A percentile compares a stretch with the other conserved stretches of the same genome.
Conservation (phyloP, 2,888 invertebrate genomes). For the Parthenolecanium corni region DNA sequence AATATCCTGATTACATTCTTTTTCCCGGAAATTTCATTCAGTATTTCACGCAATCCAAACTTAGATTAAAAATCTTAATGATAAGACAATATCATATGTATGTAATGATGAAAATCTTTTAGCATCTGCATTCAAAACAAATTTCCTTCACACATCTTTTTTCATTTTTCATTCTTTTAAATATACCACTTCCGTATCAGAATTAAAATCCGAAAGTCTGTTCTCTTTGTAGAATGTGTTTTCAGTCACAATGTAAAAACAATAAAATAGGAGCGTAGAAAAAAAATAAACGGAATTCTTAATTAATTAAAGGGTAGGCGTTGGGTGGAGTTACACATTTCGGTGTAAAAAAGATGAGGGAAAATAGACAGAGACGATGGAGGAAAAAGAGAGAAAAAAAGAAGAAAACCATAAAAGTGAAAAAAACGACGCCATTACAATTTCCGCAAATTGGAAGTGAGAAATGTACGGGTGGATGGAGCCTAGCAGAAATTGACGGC, state of each 20-base stretch:
- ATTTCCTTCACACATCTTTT: not conserved
- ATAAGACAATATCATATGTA: too few species aligned
- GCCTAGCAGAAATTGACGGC: conserved; percentile 18
- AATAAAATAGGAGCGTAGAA: not conserved
- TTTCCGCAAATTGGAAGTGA: conserved; percentile 20
- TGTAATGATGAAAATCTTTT: too few species aligned
- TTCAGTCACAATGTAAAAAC: not conserved
- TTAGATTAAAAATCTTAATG: too few species aligned
- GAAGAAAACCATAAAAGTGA: not conserved
- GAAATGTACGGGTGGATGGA: conserved; percentile 22
- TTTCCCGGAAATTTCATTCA: too few species aligned
- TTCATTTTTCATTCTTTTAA: not conserved
- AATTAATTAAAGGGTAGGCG: not conserved
- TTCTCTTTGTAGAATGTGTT: not conserved
- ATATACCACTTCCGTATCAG: not conserved
- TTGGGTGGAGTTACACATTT: not conserved
- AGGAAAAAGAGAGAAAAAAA: not conserved
- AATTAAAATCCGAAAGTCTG: not conserved
- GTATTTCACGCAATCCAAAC: too few species aligned
- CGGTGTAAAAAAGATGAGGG: not conserved
- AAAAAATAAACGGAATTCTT: not conserved
- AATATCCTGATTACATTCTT: too few species aligned
- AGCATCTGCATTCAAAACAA: too few species aligned
- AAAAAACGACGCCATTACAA: conserved; percentile 21
- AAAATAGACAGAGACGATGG: not conserved